Conservation (phyloP, 1,140 invertebrate genomes). For the Notospermus geniculatus region DNA sequence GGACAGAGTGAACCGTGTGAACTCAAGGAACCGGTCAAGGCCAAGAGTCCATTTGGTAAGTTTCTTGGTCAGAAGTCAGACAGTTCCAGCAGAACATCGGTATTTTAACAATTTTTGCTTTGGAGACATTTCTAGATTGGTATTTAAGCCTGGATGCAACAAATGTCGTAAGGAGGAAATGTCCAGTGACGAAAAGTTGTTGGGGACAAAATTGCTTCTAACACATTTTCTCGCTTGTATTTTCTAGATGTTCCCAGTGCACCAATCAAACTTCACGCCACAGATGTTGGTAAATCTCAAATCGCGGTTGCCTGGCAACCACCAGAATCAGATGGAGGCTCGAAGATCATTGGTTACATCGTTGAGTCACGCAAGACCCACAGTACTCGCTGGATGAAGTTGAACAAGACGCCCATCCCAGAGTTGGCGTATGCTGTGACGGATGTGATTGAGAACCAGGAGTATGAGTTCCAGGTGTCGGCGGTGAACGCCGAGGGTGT, state of each 20-base stretch:
- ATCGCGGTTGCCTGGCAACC: slow-evolving; percentile 87
- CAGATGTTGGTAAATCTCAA: slow-evolving; percentile 88
- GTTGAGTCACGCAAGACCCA: slow-evolving; percentile 64
- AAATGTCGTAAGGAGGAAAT: neutral
- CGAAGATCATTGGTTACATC: slow-evolving; percentile 44
- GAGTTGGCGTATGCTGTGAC: slow-evolving; percentile 75
- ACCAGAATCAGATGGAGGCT: slow-evolving; percentile 53
- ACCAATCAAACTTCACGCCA: slow-evolving; percentile 85
- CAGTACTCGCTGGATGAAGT: slow-evolving; percentile 68
- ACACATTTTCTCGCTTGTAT: neutral
- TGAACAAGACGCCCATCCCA: slow-evolving; percentile 69
- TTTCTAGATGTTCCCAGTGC: slow-evolving; percentile 69
- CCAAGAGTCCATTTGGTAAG: slow-evolving; percentile 51
- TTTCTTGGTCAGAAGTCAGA: neutral
- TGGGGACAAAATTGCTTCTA: too few relatives aligned
- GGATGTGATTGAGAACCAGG: slow-evolving; percentile 78
- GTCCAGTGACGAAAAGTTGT: too few relatives aligned
- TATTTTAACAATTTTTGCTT: too few relatives aligned
- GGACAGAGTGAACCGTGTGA: slow-evolving; percentile 62
- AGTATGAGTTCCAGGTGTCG: slow-evolving; percentile 92
- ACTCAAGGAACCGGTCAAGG: slow-evolving; percentile 55
- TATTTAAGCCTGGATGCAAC: too few relatives aligned
- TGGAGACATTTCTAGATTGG: too few relatives aligned
- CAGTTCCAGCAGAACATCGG: too few relatives aligned
- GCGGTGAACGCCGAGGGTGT: slow-evolving; percentile 94